Percentiles rank a stretch among this genome's conserved stretches.
Conservation (phyloP, 1,140 invertebrate species). For the Heliconius congener region DNA sequence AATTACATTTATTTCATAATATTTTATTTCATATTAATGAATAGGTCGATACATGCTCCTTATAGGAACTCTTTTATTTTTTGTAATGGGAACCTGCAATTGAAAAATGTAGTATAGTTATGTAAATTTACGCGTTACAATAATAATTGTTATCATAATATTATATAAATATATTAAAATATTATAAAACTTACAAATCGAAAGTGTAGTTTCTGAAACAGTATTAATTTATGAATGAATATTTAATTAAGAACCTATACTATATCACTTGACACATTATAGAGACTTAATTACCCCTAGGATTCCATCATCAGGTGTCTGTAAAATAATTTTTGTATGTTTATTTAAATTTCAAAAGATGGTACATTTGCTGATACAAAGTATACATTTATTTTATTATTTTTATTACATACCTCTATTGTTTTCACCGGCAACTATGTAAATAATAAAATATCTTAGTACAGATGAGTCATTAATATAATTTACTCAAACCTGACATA, state of each 20-base stretch:
- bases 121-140: background rate
- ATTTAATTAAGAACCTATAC: background rate
- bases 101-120: background rate
- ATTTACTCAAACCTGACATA: background rate
- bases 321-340: background rate
- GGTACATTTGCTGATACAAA: background rate
- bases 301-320: constrained; percentile 15
- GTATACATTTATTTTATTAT: background rate
- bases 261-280: background rate
- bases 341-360: background rate
- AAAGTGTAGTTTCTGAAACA: constrained; percentile 6
- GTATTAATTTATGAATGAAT: background rate
- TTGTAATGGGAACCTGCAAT: background rate
- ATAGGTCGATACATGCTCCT: background rate
- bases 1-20: background rate
- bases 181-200: constrained; percentile 6
- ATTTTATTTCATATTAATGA: background rate
- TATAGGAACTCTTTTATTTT: background rate
- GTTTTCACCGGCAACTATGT: background rate
- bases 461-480: background rate
- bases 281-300: constrained; percentile 11
- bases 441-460: background rate
- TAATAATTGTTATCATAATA: background rate
- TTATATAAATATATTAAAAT: background rate
- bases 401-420: background rate